Evolutionary conservation across 2,888 invertebrate genomes (phyloP).

Genomic region (Pyrrhia umbra): DNA sequence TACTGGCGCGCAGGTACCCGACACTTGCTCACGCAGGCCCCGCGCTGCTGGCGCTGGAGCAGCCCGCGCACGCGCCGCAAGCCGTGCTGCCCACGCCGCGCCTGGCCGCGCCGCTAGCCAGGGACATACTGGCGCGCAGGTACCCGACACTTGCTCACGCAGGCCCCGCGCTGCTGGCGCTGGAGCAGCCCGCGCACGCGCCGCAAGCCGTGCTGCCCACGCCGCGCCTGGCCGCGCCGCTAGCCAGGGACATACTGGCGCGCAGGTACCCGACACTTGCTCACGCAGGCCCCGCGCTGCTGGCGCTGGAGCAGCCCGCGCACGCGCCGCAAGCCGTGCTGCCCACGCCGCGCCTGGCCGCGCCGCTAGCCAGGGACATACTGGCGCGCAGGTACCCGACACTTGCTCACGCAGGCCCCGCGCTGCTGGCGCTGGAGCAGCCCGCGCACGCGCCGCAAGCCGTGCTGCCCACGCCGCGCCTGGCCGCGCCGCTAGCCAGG

Average conservation of each 20-base stretch:
- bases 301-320: background rate
- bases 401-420: background rate
- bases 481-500: constrained; percentile 94
- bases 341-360: constrained; percentile 89
- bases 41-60: background rate
- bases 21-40: background rate
- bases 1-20: constrained; percentile 88
- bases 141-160: background rate
- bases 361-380: constrained; percentile 95
- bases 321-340: constrained; percentile 92
- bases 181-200: background rate
- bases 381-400: constrained; percentile 83
- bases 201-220: constrained; percentile 92
- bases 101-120: constrained; percentile 94
- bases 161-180: background rate
- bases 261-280: background rate
- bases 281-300: background rate
- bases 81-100: constrained; percentile 91
- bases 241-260: constrained; percentile 95
- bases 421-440: background rate
- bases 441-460: constrained; percentile 91
- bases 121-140: constrained; percentile 92
- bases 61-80: constrained; percentile 84
- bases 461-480: constrained; percentile 89
- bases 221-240: constrained; percentile 93